Percentiles rank a stretch among this genome's conserved stretches.
phyloP scores from a whole-genome alignment of 2,113 vertebrate species.

The Cyphomyrus discorhynchus region DNA sequence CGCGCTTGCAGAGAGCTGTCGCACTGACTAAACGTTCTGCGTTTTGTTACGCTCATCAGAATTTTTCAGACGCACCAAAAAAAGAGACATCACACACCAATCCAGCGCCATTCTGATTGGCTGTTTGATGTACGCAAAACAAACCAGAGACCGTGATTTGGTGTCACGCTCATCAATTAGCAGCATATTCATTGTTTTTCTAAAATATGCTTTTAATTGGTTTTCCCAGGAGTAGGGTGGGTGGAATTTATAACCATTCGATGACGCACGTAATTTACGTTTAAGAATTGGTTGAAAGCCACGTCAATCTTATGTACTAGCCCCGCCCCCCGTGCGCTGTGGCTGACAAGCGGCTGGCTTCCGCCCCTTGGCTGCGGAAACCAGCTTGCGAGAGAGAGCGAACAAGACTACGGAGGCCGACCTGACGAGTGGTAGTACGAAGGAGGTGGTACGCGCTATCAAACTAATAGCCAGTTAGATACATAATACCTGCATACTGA shows the following conservation, averaged over 20 bases:
- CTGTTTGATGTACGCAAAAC: slow-evolving; percentile 1
- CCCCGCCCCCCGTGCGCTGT: slow-evolving; percentile 24
- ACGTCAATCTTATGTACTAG: background rate
- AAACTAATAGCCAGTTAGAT: slow-evolving; percentile 10
- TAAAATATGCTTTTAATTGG: slow-evolving; percentile 35
- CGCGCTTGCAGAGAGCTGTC: background rate
- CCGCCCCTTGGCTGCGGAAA: slow-evolving; percentile 41
- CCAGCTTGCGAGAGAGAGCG: slow-evolving; percentile 19
- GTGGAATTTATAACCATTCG: background rate
- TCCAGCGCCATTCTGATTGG: slow-evolving; percentile 5
- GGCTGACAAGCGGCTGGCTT: slow-evolving; percentile 27
- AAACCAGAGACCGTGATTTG: slow-evolving; percentile 10
- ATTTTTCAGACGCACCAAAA: background rate
- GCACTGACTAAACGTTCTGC: background rate
- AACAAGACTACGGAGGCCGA: slow-evolving; percentile 13
- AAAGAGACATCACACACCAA: background rate
- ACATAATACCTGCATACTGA: slow-evolving; percentile 10
- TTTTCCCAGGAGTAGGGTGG: slow-evolving; percentile 24
- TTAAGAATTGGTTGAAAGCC: slow-evolving; percentile 16
- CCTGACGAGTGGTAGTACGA: slow-evolving; percentile 14
- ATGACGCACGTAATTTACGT: slow-evolving; percentile 15
- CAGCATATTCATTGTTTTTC: slow-evolving; percentile 17
- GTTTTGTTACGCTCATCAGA: slow-evolving; percentile 25
- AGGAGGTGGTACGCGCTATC: slow-evolving; percentile 13
- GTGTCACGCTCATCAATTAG: slow-evolving; percentile 18